Base-by-base conservation (phyloP, 2,888 invertebrate genomes). In the Scotopteryx bipunctaria region DNA sequence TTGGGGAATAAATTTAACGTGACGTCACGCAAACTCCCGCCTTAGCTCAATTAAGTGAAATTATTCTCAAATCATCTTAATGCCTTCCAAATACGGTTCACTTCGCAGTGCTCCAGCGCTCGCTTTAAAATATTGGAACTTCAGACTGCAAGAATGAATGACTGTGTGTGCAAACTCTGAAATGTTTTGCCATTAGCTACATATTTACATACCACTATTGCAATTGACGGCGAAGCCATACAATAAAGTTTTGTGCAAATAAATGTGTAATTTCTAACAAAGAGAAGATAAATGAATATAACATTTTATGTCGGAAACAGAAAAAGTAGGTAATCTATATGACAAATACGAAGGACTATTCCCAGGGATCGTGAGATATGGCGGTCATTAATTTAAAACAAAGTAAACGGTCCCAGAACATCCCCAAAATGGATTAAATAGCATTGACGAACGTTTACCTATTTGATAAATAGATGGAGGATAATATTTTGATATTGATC, bases 271-370 rank as follows among this genome's bases (percentile, higher is more conserved):
- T 59, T 55, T 54, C 49, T 53, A 59, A 65, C 63, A 61, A 67
- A 63, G 62, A 60, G 59, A 63, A 64, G 64, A 67, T 58, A 63
- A 63, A 71, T 66, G 69, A 67, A 73, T 66, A 69, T 66, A 68
- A 69, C 73, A 80, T 78, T 71, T 71, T 66, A 60, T 63, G 71
- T 67, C 67, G 68, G 70, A 69, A 75, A 75, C 74, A 76, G 73
- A 82, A 82, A 83, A 83, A 82, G 79, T 76, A 75, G 76, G 78
- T 76, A 83, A 83, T 83, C 81, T 82, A 76, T 81, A 79, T 84
- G 83, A 84, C 73, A 81, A 83, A 84, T 84, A 71, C 73, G 73
- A 73, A 77, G 81, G 82, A 67, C 81, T 67, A 77, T 83, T 81
- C 68, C 68, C 68, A 63, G 70, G 79, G 78, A 76, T 72, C 68